A percentile compares a stretch with the other conserved stretches of the same genome.
phyloP scores from a whole-genome alignment of 2,113 vertebrate species.

The Brachyhypopomus occidentalis region DNA sequence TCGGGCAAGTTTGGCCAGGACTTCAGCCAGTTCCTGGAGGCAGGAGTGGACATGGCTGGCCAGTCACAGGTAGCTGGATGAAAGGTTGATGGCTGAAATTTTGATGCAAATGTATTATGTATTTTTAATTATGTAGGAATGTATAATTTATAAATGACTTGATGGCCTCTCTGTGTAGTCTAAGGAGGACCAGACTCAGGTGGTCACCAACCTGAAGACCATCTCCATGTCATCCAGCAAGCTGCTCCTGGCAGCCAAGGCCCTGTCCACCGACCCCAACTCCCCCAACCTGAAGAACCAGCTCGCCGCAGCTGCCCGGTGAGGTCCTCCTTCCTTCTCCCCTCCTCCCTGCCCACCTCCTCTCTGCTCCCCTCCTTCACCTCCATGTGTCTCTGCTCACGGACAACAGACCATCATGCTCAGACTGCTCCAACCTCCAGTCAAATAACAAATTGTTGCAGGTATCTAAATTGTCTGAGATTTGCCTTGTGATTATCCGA shows the following conservation, averaged over 20 bases:
- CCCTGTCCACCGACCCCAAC: slow-evolving; percentile 89
- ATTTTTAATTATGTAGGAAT: not conserved
- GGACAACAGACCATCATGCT: not conserved
- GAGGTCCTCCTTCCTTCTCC: slow-evolving; percentile 20
- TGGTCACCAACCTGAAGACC: slow-evolving; percentile 95
- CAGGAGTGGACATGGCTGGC: slow-evolving; percentile 96
- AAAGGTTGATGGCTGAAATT: not conserved
- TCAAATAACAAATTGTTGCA: too few relatives aligned
- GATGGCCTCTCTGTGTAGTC: slow-evolving; percentile 70
- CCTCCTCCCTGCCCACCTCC: too few relatives aligned
- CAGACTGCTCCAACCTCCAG: not conserved
- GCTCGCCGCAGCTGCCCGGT: slow-evolving; percentile 93
- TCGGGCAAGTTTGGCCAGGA: slow-evolving; percentile 94
- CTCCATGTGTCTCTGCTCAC: not conserved
- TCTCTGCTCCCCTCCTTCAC: not conserved
- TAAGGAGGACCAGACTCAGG: slow-evolving; percentile 90
- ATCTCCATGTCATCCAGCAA: slow-evolving; percentile 99
- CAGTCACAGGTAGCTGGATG: slow-evolving; percentile 81
- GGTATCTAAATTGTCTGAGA: too few relatives aligned
- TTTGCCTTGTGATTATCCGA: too few relatives aligned
- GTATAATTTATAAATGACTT: not conserved
- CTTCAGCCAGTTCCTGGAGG: slow-evolving; percentile 92
- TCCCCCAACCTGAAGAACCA: slow-evolving; percentile 96
- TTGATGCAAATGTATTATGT: not conserved
- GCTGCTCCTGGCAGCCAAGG: slow-evolving; percentile 91